phyloP scores from a whole-genome alignment of 2,888 invertebrate genomes.

The Kuschelorhynchus macadamiae region DNA sequence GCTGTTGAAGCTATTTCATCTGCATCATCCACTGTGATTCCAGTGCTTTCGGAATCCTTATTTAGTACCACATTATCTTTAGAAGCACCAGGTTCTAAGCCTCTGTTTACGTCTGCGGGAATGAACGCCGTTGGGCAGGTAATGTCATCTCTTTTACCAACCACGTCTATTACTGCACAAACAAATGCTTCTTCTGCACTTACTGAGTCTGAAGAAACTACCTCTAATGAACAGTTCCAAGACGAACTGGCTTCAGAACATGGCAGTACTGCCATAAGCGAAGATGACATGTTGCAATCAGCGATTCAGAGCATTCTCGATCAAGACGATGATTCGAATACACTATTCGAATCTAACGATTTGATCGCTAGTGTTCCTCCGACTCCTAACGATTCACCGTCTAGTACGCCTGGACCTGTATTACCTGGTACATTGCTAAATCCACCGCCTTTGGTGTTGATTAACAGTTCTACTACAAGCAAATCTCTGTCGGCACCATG shows the following conservation, averaged over 20 bases:
- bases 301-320: slow-evolving; percentile 39
- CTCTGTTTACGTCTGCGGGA: not conserved
- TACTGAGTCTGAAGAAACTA: not conserved
- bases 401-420: not conserved
- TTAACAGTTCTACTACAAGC: not conserved
- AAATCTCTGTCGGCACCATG: not conserved
- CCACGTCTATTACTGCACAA: not conserved
- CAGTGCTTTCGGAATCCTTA: slow-evolving; percentile 7
- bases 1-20: not conserved
- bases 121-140: not conserved
- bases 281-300: slow-evolving; percentile 36
- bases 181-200: not conserved
- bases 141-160: not conserved
- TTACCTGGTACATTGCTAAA: not conserved
- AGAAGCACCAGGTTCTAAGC: not conserved
- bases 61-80: not conserved
- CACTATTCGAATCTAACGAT: not conserved
- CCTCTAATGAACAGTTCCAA: not conserved
- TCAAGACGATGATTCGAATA: slow-evolving; percentile 2
- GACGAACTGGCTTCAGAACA: slow-evolving; percentile 4
- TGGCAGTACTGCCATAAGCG: slow-evolving; percentile 12
- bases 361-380: not conserved
- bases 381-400: not conserved
- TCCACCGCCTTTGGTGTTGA: slow-evolving; percentile 18
- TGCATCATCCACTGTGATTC: slow-evolving; percentile 7